A percentile compares a stretch with the other conserved stretches of the same genome.
Evolutionary conservation across 2,113 vertebrate genomes (phyloP).

Genomic region (Zootoca vivipara): DNA sequence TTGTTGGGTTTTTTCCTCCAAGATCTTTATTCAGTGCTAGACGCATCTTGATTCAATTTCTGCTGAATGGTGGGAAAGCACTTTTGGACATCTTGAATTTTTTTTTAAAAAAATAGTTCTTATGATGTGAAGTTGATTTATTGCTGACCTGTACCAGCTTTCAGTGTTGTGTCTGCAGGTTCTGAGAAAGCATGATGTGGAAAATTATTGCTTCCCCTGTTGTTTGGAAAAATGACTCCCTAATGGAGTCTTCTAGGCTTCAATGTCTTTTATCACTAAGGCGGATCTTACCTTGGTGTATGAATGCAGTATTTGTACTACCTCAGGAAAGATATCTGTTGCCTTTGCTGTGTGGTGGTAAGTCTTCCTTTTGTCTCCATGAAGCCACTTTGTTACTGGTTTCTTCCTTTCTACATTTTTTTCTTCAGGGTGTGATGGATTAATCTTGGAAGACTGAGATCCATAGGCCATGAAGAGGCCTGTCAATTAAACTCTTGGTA

Average conservation of each 20-base stretch:
- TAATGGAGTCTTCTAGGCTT: conserved; percentile 62
- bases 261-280: conserved; percentile 58
- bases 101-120: conserved; percentile 61
- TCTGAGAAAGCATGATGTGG: conserved; percentile 62
- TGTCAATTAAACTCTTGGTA: not conserved
- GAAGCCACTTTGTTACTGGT: not conserved
- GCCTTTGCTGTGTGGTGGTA: not conserved
- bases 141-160: conserved; percentile 58
- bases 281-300: conserved; percentile 51
- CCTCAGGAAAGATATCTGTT: conserved; percentile 35
- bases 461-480: not conserved
- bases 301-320: conserved; percentile 34
- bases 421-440: not conserved
- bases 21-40: conserved; percentile 61
- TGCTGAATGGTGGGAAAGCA: conserved; percentile 56
- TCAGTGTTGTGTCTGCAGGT: conserved; percentile 59
- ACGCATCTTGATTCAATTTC: conserved; percentile 72
- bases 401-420: not conserved
- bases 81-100: conserved; percentile 58
- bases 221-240: conserved; percentile 63
- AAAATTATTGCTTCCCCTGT: conserved; percentile 66
- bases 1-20: conserved; percentile 43
- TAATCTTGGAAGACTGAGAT: not conserved
- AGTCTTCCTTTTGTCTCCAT: conserved; percentile 18
- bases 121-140: conserved; percentile 70